These are phyloP conservation scores for Neostethus bicornis DNA, from an alignment of 2,797 vertebrate species.

Conservation along the genomic window DNA sequence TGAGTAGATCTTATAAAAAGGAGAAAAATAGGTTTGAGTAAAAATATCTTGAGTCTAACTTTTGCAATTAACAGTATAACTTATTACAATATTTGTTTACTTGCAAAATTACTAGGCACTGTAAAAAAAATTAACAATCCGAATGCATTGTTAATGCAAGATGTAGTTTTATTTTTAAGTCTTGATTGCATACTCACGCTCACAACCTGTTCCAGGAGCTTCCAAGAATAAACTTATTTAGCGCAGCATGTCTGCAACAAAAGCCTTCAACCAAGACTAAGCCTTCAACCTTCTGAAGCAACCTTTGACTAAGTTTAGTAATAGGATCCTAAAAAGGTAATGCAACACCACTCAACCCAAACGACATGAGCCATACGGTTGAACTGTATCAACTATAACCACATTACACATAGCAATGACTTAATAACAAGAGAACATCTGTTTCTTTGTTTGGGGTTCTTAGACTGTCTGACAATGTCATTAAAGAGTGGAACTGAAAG, in stretches of 20 bases:
- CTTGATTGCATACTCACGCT: too few relatives aligned
- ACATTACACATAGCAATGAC: slow-evolving; percentile 24
- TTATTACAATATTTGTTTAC: too few relatives aligned
- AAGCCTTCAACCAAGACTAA: slow-evolving; percentile 6
- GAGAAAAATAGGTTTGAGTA: slow-evolving; percentile 11
- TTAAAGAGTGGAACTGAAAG: slow-evolving; percentile 18
- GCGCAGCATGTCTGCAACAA: slow-evolving; percentile 51
- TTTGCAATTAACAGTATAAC: slow-evolving; percentile 29
- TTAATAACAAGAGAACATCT: slow-evolving; percentile 31
- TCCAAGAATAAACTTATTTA: too few relatives aligned
- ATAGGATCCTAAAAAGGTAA: slow-evolving; percentile 38
- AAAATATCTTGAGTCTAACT: slow-evolving; percentile 18
- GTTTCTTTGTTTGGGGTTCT: slow-evolving; percentile 47
- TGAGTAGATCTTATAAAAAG: slow-evolving; percentile 19
- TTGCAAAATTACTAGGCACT: too few relatives aligned
- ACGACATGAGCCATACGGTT: slow-evolving; percentile 35
- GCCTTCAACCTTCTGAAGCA: slow-evolving; percentile 4
- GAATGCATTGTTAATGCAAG: too few relatives aligned
- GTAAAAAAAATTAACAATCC: too few relatives aligned
- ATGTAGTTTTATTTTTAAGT: not conserved
- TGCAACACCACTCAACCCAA: slow-evolving; percentile 1
- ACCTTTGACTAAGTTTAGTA: slow-evolving; percentile 18
- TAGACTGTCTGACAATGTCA: slow-evolving; percentile 27
- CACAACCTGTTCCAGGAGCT: slow-evolving; percentile 3
- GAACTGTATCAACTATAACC: slow-evolving; percentile 34